Evolutionary conservation across 2,113 vertebrate genomes (phyloP).

Genomic region (Chlorodrepanis virens): DNA sequence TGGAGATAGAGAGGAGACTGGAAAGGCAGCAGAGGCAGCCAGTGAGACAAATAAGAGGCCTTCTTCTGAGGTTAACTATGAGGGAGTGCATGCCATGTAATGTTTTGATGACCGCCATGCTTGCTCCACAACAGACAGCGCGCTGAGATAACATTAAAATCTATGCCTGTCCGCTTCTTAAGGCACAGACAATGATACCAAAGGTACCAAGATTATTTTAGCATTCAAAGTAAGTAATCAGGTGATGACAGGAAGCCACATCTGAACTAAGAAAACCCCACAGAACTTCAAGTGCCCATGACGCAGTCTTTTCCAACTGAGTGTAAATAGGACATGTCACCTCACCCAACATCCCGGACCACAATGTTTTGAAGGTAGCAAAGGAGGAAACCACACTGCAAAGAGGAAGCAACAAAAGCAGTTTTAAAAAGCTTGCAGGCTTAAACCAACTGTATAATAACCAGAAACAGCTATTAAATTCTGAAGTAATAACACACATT

Average conservation of each 20-base stretch:
- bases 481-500: conserved; percentile 19
- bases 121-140: neutral
- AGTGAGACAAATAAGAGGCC: neutral
- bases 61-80: neutral
- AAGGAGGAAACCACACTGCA: conserved; percentile 50
- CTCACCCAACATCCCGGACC: neutral
- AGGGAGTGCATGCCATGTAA: neutral
- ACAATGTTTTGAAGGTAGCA: conserved; percentile 35
- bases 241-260: conserved; percentile 38
- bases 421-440: conserved; percentile 5
- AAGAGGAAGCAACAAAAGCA: conserved; percentile 39
- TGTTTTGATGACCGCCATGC: neutral
- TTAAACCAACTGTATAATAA: conserved; percentile 19
- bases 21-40: neutral
- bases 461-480: conserved; percentile 44
- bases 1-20: neutral
- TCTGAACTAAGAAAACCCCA: conserved; percentile 27
- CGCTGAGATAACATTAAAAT: neutral
- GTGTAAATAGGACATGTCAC: conserved; percentile 44
- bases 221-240: neutral
- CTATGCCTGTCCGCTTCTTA: neutral
- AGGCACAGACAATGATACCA: neutral
- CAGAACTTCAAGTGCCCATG: neutral
- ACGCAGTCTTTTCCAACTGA: conserved; percentile 27
- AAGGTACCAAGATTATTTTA: neutral